These are phyloP conservation scores for Ginglymostoma cirratum DNA, from an alignment of 2,113 vertebrate genomes.

Conservation along the genomic window DNA sequence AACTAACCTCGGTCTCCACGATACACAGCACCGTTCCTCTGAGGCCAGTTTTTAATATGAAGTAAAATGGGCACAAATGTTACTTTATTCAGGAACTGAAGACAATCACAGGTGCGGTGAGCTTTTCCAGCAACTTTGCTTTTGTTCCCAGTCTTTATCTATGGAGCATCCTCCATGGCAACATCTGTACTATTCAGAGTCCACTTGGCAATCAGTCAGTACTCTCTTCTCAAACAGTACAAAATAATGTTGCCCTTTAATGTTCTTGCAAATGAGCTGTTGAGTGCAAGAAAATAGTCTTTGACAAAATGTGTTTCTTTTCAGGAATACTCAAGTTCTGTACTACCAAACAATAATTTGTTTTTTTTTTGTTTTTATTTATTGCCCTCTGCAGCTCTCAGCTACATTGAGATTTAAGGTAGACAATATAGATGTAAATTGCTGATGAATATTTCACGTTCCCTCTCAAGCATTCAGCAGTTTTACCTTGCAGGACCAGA, in stretches of 20 bases:
- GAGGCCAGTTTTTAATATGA: neutral
- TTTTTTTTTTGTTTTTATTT: neutral
- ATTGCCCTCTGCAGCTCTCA: neutral
- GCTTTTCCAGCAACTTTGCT: no score
- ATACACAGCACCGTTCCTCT: neutral
- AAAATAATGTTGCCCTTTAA: no score
- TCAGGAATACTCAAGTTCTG: no score
- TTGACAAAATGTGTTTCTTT: no score
- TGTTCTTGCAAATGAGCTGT: no score
- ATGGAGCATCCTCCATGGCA: no score
- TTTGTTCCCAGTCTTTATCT: no score
- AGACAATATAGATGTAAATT: neutral
- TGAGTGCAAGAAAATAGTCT: no score
- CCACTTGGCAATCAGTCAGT: no score
- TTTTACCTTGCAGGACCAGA: slow-evolving; percentile 9
- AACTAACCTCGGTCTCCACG: neutral
- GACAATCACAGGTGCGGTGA: neutral
- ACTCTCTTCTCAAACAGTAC: no score
- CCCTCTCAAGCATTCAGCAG: neutral
- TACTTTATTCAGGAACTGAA: neutral
- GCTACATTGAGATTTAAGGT: neutral
- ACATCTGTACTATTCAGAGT: no score
- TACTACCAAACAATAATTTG: no score
- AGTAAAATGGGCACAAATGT: neutral
- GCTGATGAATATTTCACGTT: neutral